A percentile compares a stretch with the other conserved stretches of the same genome.
phyloP scores from a whole-genome alignment of 2,797 vertebrate genomes.

The Rhodeus uyekii region DNA sequence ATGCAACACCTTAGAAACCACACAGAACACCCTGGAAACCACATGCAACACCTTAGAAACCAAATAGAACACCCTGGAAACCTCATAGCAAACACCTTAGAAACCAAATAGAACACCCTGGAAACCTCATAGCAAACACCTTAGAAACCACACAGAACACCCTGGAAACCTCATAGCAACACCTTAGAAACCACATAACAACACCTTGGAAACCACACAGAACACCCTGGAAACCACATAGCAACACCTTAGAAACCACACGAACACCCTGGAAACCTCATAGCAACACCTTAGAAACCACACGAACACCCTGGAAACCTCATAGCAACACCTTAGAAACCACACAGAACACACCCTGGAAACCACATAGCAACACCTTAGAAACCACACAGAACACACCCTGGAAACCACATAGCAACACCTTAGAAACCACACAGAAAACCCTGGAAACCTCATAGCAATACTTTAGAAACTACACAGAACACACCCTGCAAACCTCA shows the following conservation, averaged over 20 bases:
- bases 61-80: accelerated
- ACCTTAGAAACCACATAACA: neutral
- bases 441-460: neutral
- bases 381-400: accelerated
- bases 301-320: neutral
- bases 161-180: accelerated
- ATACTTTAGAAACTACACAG: neutral
- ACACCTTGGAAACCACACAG: too few relatives aligned
- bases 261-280: neutral
- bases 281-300: neutral
- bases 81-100: neutral
- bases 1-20: neutral
- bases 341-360: neutral
- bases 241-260: neutral
- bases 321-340: neutral
- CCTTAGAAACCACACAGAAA: neutral
- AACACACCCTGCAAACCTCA: neutral
- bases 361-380: neutral
- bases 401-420: neutral
- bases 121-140: neutral
- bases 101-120: neutral
- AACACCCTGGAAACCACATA: neutral
- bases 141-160: neutral
- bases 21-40: neutral
- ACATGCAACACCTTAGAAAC: neutral